phyloP scores from a whole-genome alignment of 2,888 invertebrate species.

The Campoplex nolae region DNA sequence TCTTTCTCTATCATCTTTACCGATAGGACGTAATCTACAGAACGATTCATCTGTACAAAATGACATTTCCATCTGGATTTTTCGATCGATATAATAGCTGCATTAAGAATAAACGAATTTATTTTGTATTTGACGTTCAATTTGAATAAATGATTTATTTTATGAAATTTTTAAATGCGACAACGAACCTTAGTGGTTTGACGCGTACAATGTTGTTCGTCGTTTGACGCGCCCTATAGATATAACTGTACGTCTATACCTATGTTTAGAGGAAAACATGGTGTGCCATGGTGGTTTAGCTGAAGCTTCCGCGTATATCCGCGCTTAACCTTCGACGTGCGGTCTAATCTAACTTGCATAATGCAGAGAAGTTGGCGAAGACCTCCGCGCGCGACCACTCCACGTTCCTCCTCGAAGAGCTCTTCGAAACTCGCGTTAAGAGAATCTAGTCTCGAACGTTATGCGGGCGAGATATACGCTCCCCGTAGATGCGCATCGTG shows the following conservation, averaged over 20 bases:
- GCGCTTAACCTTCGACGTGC: constrained; percentile 67
- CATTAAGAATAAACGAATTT: background rate
- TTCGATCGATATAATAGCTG: too few relatives aligned
- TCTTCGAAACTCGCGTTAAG: constrained; percentile 68
- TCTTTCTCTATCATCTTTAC: background rate
- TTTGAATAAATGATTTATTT: background rate
- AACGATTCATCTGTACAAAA: too few relatives aligned
- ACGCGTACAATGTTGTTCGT: background rate
- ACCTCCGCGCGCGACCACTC: constrained; percentile 45
- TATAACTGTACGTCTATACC: constrained; percentile 10
- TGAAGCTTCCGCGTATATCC: constrained; percentile 59
- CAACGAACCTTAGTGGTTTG: constrained; percentile 5
- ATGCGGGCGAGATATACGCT: constrained; percentile 50
- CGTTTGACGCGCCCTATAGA: background rate
- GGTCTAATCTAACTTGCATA: constrained; percentile 69
- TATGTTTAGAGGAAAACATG: constrained; percentile 42
- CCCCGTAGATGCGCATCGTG: constrained; percentile 47
- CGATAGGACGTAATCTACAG: too few relatives aligned
- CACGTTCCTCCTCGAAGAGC: constrained; percentile 4
- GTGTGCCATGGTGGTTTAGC: constrained; percentile 44
- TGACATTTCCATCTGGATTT: too few relatives aligned
- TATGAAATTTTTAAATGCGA: background rate
- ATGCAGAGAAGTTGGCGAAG: constrained; percentile 66
- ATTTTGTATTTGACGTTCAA: background rate
- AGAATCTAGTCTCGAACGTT: constrained; percentile 65